These are phyloP conservation scores for Solea senegalensis DNA, from an alignment of 2,113 vertebrate species.

Conservation along the genomic window DNA sequence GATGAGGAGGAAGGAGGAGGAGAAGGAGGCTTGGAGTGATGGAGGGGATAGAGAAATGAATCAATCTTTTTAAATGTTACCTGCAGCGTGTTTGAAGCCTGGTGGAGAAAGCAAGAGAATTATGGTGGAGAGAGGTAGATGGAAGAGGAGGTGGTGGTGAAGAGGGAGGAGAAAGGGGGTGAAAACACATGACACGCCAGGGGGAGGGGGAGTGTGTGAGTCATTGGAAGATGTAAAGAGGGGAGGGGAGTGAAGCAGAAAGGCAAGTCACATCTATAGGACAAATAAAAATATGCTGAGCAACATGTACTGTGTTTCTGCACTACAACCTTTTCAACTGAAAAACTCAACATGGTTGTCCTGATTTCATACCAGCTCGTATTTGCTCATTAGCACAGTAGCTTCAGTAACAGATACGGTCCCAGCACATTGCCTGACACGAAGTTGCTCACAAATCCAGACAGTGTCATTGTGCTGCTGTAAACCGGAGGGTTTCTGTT, in stretches of 20 bases:
- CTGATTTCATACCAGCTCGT: background rate
- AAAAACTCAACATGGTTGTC: background rate
- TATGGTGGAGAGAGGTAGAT: constrained; percentile 54
- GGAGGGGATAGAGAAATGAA: constrained; percentile 52
- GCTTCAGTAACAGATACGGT: constrained; percentile 16
- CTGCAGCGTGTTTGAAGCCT: constrained; percentile 73
- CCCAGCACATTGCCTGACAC: constrained; percentile 16
- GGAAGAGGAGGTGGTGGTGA: constrained; percentile 45
- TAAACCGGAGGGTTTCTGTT: background rate
- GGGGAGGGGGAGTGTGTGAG: constrained; percentile 71
- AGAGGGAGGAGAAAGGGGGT: constrained; percentile 55
- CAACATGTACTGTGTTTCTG: background rate
- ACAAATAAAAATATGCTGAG: background rate
- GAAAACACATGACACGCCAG: constrained; percentile 59
- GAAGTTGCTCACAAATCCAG: constrained; percentile 5
- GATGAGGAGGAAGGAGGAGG: constrained; percentile 13
- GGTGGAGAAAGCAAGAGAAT: constrained; percentile 61
- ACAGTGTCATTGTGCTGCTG: background rate
- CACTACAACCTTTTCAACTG: background rate
- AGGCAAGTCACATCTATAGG: constrained; percentile 10
- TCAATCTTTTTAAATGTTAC: constrained; percentile 73
- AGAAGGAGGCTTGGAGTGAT: constrained; percentile 27
- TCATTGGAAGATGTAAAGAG: constrained; percentile 71
- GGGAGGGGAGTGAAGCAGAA: constrained; percentile 43
- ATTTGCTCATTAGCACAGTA: no score